These are phyloP conservation scores for Nephrocerus scutellatus DNA, from an alignment of 2,888 invertebrate species.

Conservation along the genomic window DNA sequence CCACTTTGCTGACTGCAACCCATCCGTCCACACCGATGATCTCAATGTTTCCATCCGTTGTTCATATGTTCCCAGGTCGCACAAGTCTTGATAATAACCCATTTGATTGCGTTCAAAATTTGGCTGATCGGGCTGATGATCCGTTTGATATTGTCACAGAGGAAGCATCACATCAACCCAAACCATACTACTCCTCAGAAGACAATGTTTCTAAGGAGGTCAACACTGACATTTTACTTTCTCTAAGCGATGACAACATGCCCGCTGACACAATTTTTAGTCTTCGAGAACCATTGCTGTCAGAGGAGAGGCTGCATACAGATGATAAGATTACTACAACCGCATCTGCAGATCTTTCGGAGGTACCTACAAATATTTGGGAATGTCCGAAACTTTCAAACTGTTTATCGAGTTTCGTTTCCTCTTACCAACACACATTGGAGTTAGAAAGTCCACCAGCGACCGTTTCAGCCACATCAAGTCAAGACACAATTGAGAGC, in stretches of 20 bases:
- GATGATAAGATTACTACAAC: not conserved
- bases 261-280: no score
- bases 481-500: no score
- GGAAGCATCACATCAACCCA: no score
- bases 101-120: constrained; percentile 28
- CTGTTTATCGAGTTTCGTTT: no score
- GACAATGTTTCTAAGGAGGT: constrained; percentile 13
- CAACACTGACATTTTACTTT: constrained; percentile 23
- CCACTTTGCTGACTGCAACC: constrained; percentile 2
- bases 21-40: constrained; percentile 16
- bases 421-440: no score
- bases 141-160: constrained; percentile 30
- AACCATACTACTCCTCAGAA: no score
- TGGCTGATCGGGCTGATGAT: constrained; percentile 27
- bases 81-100: constrained; percentile 32
- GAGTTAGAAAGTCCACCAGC: constrained; percentile 22
- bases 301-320: not conserved
- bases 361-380: not conserved
- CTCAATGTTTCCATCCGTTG: not conserved
- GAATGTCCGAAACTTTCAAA: no score
- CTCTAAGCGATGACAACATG: constrained; percentile 22
- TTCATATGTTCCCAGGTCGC: no score
- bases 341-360: not conserved
- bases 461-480: constrained; percentile 8
- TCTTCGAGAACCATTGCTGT: no score